These are phyloP conservation scores for Stomatorhinus walkeri DNA, from an alignment of 2,797 vertebrate species.

Conservation along the genomic window DNA sequence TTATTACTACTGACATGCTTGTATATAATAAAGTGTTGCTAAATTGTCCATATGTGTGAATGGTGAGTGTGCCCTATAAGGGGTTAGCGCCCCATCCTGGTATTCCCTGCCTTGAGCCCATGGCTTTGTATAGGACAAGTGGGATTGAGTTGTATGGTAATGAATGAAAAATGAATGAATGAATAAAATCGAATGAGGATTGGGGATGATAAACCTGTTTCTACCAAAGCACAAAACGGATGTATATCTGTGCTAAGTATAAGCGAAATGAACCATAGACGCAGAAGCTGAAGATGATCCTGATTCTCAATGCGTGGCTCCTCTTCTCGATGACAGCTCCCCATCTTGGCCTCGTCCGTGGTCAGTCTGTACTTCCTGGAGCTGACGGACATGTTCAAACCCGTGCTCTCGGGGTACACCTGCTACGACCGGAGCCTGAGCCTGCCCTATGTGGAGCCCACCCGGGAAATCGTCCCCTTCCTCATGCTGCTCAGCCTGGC, in stretches of 20 bases:
- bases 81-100: neutral
- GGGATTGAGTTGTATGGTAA: neutral
- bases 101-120: neutral
- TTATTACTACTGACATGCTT: neutral
- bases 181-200: neutral
- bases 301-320: slow-evolving; percentile 26
- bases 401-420: slow-evolving; percentile 84
- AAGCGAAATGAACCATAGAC: neutral
- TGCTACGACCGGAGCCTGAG: slow-evolving; percentile 94
- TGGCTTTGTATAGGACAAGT: neutral
- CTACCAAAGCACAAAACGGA: neutral
- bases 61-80: neutral
- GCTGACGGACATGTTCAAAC: slow-evolving; percentile 93
- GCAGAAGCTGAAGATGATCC: neutral
- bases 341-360: slow-evolving; percentile 87
- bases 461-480: slow-evolving; percentile 86
- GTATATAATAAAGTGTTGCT: neutral
- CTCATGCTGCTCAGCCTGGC: slow-evolving; percentile 91
- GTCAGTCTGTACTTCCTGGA: slow-evolving; percentile 95
- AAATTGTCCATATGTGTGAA: neutral
- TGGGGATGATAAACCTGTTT: neutral
- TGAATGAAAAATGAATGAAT: neutral
- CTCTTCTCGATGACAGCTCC: slow-evolving; percentile 62
- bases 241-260: neutral
- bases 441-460: slow-evolving; percentile 88